Evolutionary conservation across 2,113 vertebrate species (phyloP).

Genomic region (Aspidoscelis tigris): DNA sequence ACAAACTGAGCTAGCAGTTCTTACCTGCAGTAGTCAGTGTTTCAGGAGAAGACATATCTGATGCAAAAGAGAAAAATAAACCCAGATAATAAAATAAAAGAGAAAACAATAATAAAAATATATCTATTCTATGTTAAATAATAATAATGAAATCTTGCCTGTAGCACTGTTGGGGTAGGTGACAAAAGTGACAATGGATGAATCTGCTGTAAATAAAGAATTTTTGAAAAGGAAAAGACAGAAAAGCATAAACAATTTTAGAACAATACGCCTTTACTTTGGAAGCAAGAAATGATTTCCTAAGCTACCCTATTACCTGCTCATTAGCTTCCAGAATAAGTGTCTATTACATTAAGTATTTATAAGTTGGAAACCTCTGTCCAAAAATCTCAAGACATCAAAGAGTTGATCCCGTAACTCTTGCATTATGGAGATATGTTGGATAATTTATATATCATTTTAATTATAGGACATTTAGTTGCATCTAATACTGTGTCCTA

Average conservation of each 20-base stretch:
- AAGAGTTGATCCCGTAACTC: no score
- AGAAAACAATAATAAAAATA: constrained; percentile 46
- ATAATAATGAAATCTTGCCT: constrained; percentile 68
- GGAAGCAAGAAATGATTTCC: not conserved
- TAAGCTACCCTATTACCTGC: no score
- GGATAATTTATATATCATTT: no score
- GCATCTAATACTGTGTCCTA: no score
- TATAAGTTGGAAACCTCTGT: not conserved
- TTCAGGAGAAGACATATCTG: constrained; percentile 50
- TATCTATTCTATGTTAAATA: constrained; percentile 39
- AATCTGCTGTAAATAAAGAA: constrained; percentile 30
- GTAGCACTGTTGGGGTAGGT: constrained; percentile 62
- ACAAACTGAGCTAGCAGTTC: constrained; percentile 21
- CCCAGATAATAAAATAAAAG: constrained; percentile 46
- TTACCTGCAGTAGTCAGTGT: constrained; percentile 61
- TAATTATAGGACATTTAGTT: no score
- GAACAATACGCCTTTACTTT: not conserved
- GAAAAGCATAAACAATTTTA: constrained; percentile 32
- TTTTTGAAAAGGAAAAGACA: not conserved
- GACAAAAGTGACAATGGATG: constrained; percentile 62
- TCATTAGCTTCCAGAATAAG: no score
- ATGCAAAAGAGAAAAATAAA: constrained; percentile 51
- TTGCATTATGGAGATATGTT: no score
- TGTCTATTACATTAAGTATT: no score
- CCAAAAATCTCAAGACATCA: not conserved